phyloP scores from a whole-genome alignment of 64 coral and sea anemone genomes.

The Montipora capricornis region DNA sequence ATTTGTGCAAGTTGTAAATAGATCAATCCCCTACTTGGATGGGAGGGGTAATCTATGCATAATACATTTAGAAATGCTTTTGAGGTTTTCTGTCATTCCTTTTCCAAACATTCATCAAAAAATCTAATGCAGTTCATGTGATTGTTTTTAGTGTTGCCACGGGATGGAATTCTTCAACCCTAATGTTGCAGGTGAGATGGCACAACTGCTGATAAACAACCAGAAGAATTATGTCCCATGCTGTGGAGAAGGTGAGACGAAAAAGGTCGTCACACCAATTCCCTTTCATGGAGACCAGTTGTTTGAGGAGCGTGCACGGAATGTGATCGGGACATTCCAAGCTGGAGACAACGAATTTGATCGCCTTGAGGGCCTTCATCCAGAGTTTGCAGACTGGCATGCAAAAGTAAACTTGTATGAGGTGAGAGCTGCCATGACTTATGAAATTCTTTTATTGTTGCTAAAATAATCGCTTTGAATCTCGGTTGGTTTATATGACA shows the following conservation, averaged over 20 bases:
- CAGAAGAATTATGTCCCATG: constrained; percentile 64
- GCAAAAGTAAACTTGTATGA: constrained; percentile 50
- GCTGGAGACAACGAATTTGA: constrained; percentile 50
- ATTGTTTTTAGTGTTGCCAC: constrained; percentile 47
- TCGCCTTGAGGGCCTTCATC: constrained; percentile 11
- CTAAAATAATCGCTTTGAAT: background rate
- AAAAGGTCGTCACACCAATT: constrained; percentile 6
- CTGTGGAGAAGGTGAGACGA: background rate
- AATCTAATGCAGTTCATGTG: background rate
- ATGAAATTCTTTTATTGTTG: background rate
- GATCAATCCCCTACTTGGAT: too few species aligned
- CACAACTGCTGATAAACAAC: constrained; percentile 31
- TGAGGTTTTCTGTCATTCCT: too few species aligned
- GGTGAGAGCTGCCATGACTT: background rate
- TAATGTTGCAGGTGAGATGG: constrained; percentile 63
- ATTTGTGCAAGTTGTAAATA: too few species aligned
- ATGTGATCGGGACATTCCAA: constrained; percentile 45
- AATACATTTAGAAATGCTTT: too few species aligned
- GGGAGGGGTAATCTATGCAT: too few species aligned
- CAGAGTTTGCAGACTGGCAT: constrained; percentile 62
- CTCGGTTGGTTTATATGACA: too few species aligned
- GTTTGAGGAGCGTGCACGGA: constrained; percentile 30
- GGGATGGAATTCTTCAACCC: constrained; percentile 48
- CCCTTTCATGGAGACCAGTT: constrained; percentile 43
- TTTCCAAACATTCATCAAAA: background rate